Base-by-base conservation (phyloP, 1,140 invertebrate genomes). In the Zaprionus lachaisei region DNA sequence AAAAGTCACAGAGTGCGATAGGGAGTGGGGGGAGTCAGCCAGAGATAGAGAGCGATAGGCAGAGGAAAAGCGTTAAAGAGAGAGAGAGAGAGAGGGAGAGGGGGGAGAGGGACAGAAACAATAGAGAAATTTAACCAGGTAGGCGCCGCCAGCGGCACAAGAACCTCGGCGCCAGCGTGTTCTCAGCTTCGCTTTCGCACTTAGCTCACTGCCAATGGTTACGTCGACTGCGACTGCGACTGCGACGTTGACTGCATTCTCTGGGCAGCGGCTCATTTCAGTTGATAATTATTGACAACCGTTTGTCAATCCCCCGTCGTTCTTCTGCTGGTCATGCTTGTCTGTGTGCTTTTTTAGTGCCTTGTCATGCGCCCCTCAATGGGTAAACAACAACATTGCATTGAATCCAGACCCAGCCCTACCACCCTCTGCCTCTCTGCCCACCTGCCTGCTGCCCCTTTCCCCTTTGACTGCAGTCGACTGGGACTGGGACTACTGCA, bases 221-320 rank as follows among this genome's bases (percentile, higher is more conserved):
- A 22, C 55, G 55, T 7, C 38, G 5, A 47, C 37, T 17, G 14
- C 20, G 28, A 47, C 37, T 14, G 14, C 20, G 28, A 47, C 31
- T n/a, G 12, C 58, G 17, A 12, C 47, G 60, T 28, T 26, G 49
- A 51, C 44, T 64, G 68, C 73, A 60, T 44, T 61, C 38, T 41
- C 15, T 41, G 5, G n/a, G 44, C 12, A n/a, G 20, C 26, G n/a
- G 47, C 49, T 38, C 57, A 69, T 76, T 71, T 51, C 12, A 70
- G 34, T 73, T 86, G 83, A 87, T 83, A 83, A 80, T 63, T 80
- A 73, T 80, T 77, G 72, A 81, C 69, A 72, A 55, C 60, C 60
- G 65, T 85, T 71, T 85, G 82, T 68, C 68, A 76, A 81, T 75
- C 51, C 34, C n/a, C 51, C 24, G 12, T 24, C 37, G 28, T 68